phyloP scores from a whole-genome alignment of 2,888 invertebrate species.

The Parelbella ahira region DNA sequence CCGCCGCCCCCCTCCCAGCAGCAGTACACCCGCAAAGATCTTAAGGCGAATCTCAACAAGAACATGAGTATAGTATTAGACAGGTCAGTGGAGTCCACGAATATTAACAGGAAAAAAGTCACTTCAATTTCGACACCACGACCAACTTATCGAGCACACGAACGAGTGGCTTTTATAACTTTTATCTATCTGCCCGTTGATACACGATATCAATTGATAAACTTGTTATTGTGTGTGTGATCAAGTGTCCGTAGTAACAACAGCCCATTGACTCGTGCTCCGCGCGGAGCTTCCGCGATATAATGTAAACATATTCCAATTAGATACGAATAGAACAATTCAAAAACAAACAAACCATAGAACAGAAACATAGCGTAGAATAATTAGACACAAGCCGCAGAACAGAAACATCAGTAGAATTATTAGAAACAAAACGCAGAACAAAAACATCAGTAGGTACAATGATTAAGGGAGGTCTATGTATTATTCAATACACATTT shows the following conservation, averaged over 20 bases:
- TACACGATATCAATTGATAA: conserved; percentile 19
- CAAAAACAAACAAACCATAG: no score
- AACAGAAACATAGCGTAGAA: conserved; percentile 1
- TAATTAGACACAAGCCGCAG: no score
- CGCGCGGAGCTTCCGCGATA: conserved; percentile 1
- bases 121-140: not conserved
- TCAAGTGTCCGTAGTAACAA: conserved; percentile 10
- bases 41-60: conserved; percentile 74
- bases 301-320: conserved; percentile 9
- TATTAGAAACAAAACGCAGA: no score
- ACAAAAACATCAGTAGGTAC: no score
- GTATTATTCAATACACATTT: conserved; percentile 9
- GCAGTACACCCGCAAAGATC: conserved; percentile 68
- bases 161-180: not conserved
- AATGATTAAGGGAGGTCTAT: conserved; percentile 9
- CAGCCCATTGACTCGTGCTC: conserved; percentile 10
- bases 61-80: conserved; percentile 79
- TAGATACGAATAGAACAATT: conserved; percentile 11
- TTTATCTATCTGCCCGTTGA: conserved; percentile 9
- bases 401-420: not conserved
- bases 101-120: not conserved
- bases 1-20: conserved; percentile 50
- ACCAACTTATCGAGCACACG: not conserved
- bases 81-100: conserved; percentile 57
- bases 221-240: conserved; percentile 5